Base-by-base conservation (phyloP, 2,113 vertebrate species). In the Lipophrys pholis region DNA sequence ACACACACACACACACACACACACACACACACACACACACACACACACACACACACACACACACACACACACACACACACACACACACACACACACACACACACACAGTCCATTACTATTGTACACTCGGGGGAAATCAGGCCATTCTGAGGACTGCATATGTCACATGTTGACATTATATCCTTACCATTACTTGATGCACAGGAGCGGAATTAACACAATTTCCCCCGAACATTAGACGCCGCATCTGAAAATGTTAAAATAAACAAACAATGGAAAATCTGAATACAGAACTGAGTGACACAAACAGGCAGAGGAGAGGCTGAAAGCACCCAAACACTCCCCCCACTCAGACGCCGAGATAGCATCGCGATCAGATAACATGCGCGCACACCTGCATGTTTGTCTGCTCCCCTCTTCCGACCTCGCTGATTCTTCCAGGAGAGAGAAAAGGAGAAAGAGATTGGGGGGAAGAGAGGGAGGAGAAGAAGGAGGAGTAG, bases 121-220 rank as follows among this genome's bases (percentile, higher is more conserved):
- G 50, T 45, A 41, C 52, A 74, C 81, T 66, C 59, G 7, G 41
- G 81, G 72, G 76, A 81, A 87, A 87, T 81, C 50, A 62, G 16
- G 61, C 60, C 60, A 78, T 69, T 61, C 48, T 35, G 50, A 65
- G n/a, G 55, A 52, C 72, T 52, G 56, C 71, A 81, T 73, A 61
- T 85, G 82, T 85, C 80, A 87, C 55, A 78, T 81, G 83, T 76
- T 90, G 76, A 86, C 66, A 89, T 83, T 80, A 86, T 79, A 78
- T 71, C 53, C 40, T 81, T 76, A 78, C 80, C 77, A 85, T 88
- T 85, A 72, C 61, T 63, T 57, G 80, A 82, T 39, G 72, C 83
- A 82, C 7, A 43, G 63, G 48, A 70, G 68, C 74, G 75, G 80
- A 87, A 86, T 84, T 80, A 89, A 87, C 62, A 41, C 74, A 80